phyloP scores from a whole-genome alignment of 2,888 invertebrate genomes.

The Limnephilus auricula region DNA sequence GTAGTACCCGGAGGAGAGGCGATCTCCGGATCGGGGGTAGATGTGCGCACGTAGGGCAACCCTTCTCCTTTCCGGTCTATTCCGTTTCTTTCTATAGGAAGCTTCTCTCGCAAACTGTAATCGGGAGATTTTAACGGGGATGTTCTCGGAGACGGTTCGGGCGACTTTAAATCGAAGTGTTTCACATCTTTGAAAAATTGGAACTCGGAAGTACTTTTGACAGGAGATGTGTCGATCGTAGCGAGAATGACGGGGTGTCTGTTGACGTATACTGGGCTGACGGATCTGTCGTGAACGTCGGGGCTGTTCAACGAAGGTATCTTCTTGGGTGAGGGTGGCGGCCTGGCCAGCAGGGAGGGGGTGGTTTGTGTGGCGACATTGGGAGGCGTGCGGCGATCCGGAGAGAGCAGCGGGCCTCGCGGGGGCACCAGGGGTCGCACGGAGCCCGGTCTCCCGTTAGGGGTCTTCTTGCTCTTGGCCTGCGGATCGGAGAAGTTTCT shows the following conservation, averaged over 20 bases:
- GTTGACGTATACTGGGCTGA: conserved; percentile 61
- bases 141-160: conserved; percentile 68
- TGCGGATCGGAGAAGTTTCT: conserved; percentile 59
- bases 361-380: conserved; percentile 70
- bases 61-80: conserved; percentile 52
- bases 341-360: conserved; percentile 71
- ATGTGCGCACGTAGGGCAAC: conserved; percentile 59
- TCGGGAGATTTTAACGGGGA: conserved; percentile 50
- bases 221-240: conserved; percentile 51
- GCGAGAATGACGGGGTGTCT: conserved; percentile 58
- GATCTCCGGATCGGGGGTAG: conserved; percentile 68
- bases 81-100: conserved; percentile 66
- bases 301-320: conserved; percentile 63
- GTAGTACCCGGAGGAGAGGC: conserved; percentile 68
- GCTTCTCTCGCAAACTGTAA: conserved; percentile 58
- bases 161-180: conserved; percentile 33
- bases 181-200: conserved; percentile 36
- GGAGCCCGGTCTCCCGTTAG: conserved; percentile 29
- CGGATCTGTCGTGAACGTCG: conserved; percentile 55
- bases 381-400: conserved; percentile 67
- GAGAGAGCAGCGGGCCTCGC: conserved; percentile 62
- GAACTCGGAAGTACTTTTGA: conserved; percentile 42
- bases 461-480: conserved; percentile 33
- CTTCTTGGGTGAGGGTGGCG: conserved; percentile 71
- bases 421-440: conserved; percentile 60